These are phyloP conservation scores for Dissostichus mawsoni DNA, from an alignment of 2,113 vertebrate species.

Conservation along the genomic window DNA sequence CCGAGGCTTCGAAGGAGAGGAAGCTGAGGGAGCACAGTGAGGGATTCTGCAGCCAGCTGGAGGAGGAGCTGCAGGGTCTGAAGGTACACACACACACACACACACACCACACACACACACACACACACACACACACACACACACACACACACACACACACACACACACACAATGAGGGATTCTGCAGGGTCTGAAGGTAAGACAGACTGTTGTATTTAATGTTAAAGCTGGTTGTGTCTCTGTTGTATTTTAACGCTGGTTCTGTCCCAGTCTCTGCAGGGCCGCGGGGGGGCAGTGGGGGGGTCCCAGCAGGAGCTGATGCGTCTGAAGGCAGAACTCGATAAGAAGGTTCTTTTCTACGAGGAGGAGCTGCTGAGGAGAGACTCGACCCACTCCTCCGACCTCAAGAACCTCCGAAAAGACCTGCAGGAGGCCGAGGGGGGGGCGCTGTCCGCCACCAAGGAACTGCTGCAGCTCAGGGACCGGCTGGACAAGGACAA, in stretches of 20 bases:
- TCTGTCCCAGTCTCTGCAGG: slow-evolving; percentile 84
- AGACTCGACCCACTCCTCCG: slow-evolving; percentile 90
- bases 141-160: no score
- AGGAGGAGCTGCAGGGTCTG: slow-evolving; percentile 88
- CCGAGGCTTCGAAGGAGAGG: slow-evolving; percentile 93
- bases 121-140: no score
- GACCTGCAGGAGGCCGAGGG: slow-evolving; percentile 94
- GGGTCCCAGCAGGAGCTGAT: slow-evolving; percentile 92
- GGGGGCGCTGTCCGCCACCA: slow-evolving; percentile 90
- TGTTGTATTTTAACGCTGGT: neutral
- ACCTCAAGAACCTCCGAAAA: slow-evolving; percentile 92
- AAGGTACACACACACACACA: neutral
- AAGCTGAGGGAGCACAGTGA: slow-evolving; percentile 96
- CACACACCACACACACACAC: neutral
- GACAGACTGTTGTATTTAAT: no score
- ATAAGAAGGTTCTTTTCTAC: slow-evolving; percentile 94
- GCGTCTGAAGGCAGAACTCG: slow-evolving; percentile 91
- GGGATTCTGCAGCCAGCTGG: slow-evolving; percentile 92
- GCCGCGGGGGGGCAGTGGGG: slow-evolving; percentile 82
- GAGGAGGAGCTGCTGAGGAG: slow-evolving; percentile 93
- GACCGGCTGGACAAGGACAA: slow-evolving; percentile 94
- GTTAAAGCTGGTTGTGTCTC: neutral
- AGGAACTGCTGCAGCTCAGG: slow-evolving; percentile 90
- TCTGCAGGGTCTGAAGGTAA: no score
- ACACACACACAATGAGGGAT: no score